These are phyloP conservation scores for Hylia prasina DNA, from an alignment of 2,113 vertebrate species.

Conservation along the genomic window DNA sequence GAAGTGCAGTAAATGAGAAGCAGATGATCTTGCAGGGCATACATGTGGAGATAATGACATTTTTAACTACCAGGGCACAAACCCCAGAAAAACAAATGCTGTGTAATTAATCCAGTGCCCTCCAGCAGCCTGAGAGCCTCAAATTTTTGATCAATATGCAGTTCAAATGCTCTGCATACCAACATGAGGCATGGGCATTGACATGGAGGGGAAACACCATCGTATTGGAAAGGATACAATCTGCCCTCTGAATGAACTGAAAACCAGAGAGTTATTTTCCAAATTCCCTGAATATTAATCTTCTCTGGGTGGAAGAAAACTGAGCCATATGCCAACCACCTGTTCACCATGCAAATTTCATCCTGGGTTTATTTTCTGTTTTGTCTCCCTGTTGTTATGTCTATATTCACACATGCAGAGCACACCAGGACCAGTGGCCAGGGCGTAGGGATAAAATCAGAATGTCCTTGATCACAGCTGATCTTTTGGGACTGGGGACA, in stretches of 20 bases:
- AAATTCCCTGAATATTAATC: constrained; percentile 44
- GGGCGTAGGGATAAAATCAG: fast-evolving
- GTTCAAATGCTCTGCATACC: background rate
- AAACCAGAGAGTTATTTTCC: background rate
- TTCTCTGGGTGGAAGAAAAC: background rate
- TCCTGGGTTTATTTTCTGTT: background rate
- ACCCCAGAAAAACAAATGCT: background rate
- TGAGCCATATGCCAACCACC: constrained; percentile 30
- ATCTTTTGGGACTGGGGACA: background rate
- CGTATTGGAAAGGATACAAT: fast-evolving
- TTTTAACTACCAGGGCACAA: background rate
- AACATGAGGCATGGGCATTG: background rate
- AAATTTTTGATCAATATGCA: background rate
- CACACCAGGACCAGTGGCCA: background rate
- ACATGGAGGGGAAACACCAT: background rate
- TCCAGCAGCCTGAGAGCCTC: background rate
- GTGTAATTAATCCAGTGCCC: background rate
- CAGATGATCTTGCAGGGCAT: background rate
- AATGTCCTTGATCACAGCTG: background rate
- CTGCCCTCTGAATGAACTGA: constrained; percentile 5
- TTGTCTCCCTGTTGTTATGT: background rate
- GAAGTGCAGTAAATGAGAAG: background rate
- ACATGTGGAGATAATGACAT: background rate
- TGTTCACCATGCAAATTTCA: background rate
- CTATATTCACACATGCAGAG: background rate